Base-by-base conservation (phyloP, 2,888 invertebrate genomes). In the Mythimna albipuncta region DNA sequence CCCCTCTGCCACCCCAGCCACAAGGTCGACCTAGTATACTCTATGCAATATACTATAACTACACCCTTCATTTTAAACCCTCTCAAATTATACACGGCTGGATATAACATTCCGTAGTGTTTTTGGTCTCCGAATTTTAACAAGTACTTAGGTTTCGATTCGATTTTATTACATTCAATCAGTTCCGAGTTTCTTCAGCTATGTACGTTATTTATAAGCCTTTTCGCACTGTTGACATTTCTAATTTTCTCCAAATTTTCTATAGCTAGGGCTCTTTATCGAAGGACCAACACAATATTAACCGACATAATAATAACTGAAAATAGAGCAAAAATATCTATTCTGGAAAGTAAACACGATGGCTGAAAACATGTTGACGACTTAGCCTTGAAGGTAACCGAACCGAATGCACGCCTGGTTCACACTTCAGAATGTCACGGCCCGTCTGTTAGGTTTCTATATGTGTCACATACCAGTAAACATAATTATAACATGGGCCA, bases 11-110 rank as follows among this genome's bases (percentile, higher is more conserved):
- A 89, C 88, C 91, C 89, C 88, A 90, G 81, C 79, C 80, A 87
- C 96, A 96, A 96, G 96, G 96, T 95, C 95, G 91, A 84, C 89
- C 86, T 91, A 90, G 81, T 88, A 72, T 78, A 87, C 81, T 85
- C 77, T 86, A 83, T 90, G 89, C 89, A 90, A 84, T 84, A 70
- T 64, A 79, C 82, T 58, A 83, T 82, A 87, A 77, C 81, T 70
- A 83, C 83, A 87, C 86, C 87, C 86, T 74, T 72, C 58, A n/a
- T 65, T 50, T n/a, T 21, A 19, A 61, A 47, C 64, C 54, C 57
- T 69, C n/a, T 21, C 32, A 67, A 65, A 55, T 68, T 11, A 19
- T 50, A 44, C 32, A 61, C 21, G 47, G 13, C 59, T 72, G 38
- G 26, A 44, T 69, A 11, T 50, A 21, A 52, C 19, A 41, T 55